Conservation (phyloP, 1,140 invertebrate species). For the Magallana ariakensis region DNA sequence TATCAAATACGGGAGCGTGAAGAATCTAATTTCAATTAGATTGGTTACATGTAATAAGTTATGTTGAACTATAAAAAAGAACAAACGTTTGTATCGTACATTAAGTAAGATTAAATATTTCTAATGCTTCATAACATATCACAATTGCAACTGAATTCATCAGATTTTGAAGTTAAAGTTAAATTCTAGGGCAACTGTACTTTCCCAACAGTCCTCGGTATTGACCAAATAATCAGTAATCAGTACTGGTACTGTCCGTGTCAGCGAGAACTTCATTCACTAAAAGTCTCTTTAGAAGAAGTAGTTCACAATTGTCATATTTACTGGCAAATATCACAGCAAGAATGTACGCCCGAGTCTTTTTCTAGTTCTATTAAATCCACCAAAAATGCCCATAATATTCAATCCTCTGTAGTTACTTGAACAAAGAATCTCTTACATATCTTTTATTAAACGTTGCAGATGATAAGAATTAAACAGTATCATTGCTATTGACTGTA, state of each 20-base stretch:
- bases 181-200: not conserved
- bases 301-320: slow-evolving; percentile 25
- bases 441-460: not conserved
- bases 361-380: slow-evolving; percentile 33
- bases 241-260: not conserved
- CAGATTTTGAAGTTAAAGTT: no score
- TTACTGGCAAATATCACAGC: slow-evolving; percentile 36
- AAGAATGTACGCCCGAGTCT: slow-evolving; percentile 29
- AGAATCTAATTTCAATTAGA: no score
- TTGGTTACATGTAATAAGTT: no score
- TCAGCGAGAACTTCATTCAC: not conserved
- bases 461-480: slow-evolving; percentile 38
- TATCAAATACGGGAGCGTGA: no score
- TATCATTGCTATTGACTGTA: slow-evolving; percentile 31
- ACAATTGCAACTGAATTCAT: no score
- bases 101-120: no score
- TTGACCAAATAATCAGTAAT: not conserved
- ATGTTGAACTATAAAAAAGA: no score
- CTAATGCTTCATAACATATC: no score
- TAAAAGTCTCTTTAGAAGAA: not conserved
- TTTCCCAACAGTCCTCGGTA: not conserved
- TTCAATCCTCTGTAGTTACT: slow-evolving; percentile 16
- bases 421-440: not conserved
- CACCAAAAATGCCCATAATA: slow-evolving; percentile 28
- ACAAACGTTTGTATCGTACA: no score